phyloP scores from a whole-genome alignment of 1,140 invertebrate genomes.

The Penaeus vannamei region DNA sequence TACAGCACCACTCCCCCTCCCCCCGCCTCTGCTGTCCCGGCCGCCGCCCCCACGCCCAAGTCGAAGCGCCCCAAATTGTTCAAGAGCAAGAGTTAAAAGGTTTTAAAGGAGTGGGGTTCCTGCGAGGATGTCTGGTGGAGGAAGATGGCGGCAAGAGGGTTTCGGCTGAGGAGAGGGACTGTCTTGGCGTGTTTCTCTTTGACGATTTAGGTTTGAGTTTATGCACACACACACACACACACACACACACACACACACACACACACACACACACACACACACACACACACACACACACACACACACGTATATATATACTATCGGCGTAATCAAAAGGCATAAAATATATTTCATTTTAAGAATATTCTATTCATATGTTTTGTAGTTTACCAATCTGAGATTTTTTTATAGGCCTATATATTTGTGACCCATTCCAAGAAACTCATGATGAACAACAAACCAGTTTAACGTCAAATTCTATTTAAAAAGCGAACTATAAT shows the following conservation, averaged over 20 bases:
- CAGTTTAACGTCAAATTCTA: no score
- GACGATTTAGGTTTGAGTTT: not conserved
- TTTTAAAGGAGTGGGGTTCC: not conserved
- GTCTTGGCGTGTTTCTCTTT: not conserved
- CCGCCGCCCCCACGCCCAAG: slow-evolving; percentile 5
- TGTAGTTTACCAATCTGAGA: no score
- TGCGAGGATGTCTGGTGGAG: not conserved
- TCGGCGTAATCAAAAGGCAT: no score
- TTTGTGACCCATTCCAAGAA: no score
- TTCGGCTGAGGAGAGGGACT: not conserved
- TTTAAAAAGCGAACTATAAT: no score
- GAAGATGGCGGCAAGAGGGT: not conserved
- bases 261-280: not conserved
- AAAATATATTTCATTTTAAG: no score
- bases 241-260: no score
- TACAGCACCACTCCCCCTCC: slow-evolving; percentile 9
- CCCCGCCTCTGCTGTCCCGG: not conserved
- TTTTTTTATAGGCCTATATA: no score
- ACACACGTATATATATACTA: no score
- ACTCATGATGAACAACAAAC: no score
- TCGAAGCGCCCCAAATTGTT: slow-evolving; percentile 51
- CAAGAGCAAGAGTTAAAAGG: slow-evolving; percentile 46
- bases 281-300: no score
- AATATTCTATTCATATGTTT: no score
- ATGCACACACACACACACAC: not conserved